Evolutionary conservation across 2,888 invertebrate genomes (phyloP).

Genomic region (Acronicta psi): DNA sequence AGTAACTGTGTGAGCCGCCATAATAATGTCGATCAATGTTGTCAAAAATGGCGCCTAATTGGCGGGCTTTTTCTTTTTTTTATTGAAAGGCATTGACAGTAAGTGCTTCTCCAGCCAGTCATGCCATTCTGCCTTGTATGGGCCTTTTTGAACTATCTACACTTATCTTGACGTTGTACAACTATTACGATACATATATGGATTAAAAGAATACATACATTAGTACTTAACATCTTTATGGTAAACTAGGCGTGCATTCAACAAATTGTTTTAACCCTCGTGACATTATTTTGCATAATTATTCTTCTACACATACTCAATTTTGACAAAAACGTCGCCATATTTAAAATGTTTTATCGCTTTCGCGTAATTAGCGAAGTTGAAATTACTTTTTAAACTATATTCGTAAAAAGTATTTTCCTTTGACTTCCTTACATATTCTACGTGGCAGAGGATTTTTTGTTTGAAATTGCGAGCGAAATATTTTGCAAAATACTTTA

Average conservation of each 20-base stretch:
- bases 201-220: constrained; percentile 11
- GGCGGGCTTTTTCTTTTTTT: constrained; percentile 25
- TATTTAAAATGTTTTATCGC: constrained; percentile 30
- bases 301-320: constrained; percentile 5
- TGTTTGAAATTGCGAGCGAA: constrained; percentile 40
- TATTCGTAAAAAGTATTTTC: constrained; percentile 34
- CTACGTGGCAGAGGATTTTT: constrained; percentile 34
- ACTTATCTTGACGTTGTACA: constrained; percentile 46
- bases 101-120: constrained; percentile 17
- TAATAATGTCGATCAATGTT: constrained; percentile 17
- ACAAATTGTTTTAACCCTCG: constrained; percentile 4
- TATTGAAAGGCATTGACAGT: constrained; percentile 29
- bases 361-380: constrained; percentile 38
- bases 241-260: constrained; percentile 14
- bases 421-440: constrained; percentile 44
- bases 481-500: constrained; percentile 51
- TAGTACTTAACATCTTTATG: constrained; percentile 11
- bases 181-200: constrained; percentile 31
- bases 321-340: constrained; percentile 30
- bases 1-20: constrained; percentile 6
- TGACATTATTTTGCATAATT: constrained; percentile 13
- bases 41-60: constrained; percentile 47
- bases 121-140: constrained; percentile 22
- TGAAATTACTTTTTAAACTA: constrained; percentile 31
- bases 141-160: constrained; percentile 34